Conservation (phyloP, 2,113 vertebrate species). For the Cavia porcellus region DNA sequence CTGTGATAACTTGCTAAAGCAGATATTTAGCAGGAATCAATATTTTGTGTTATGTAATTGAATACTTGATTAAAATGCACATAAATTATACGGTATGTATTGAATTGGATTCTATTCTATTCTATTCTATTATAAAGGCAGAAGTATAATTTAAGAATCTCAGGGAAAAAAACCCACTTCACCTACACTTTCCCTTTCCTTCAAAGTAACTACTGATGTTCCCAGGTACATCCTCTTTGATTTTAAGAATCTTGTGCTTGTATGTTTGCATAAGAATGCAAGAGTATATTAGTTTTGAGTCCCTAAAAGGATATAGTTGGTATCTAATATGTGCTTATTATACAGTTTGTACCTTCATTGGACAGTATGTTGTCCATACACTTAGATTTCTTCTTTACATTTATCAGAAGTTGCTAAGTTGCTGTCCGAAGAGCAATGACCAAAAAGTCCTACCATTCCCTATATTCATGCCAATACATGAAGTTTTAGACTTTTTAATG, state of each 20-base stretch:
- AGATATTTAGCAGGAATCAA: not conserved
- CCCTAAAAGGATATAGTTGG: not conserved
- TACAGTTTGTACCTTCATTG: not conserved
- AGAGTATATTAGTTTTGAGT: not conserved
- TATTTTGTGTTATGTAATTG: not conserved
- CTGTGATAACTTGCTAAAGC: not conserved
- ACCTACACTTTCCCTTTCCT: not conserved
- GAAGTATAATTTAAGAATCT: conserved; percentile 12
- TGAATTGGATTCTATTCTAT: not conserved
- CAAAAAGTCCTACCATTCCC: not conserved
- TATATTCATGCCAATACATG: not conserved
- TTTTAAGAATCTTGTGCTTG: not conserved
- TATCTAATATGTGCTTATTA: not conserved
- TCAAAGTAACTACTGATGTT: not conserved
- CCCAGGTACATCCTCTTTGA: fast-evolving
- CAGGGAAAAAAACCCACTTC: fast-evolving
- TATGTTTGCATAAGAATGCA: not conserved
- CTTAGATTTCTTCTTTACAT: not conserved
- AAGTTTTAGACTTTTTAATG: conserved; percentile 31
- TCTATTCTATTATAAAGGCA: not conserved
- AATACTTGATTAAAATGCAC: conserved; percentile 22
- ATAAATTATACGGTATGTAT: not conserved
- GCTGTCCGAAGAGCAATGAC: not conserved
- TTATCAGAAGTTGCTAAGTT: not conserved
- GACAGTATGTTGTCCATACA: not conserved